Evolutionary conservation across 30 jellyfish, hydroid and myxozoan genomes (phyloP).

Genomic region (Chrysaora quinquecirrha): DNA sequence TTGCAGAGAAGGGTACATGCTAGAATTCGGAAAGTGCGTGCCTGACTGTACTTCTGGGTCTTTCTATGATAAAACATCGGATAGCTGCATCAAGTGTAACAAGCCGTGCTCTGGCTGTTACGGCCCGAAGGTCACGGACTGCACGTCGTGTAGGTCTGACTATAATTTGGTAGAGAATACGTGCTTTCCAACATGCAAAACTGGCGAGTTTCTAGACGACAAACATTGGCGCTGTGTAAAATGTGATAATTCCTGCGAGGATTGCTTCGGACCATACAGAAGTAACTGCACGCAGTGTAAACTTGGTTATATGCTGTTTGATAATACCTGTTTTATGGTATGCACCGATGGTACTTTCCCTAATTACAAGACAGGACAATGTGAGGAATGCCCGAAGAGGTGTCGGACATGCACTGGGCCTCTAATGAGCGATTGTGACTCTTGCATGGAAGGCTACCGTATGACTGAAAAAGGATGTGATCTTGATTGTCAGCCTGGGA

Average conservation of each 20-base stretch:
- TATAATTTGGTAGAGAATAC: conserved; percentile 36
- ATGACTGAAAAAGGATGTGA: conserved; percentile 46
- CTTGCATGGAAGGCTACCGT: conserved; percentile 47
- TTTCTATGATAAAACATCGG: conserved; percentile 48
- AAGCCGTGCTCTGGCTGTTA: conserved; percentile 71
- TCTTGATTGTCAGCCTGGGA: conserved; percentile 51
- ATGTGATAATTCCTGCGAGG: conserved; percentile 86
- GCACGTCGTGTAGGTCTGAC: conserved; percentile 72
- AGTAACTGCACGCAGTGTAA: conserved; percentile 85
- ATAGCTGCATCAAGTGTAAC: conserved; percentile 68
- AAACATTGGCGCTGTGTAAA: conserved; percentile 58
- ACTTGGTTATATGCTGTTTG: conserved; percentile 55
- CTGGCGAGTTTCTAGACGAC: conserved; percentile 36
- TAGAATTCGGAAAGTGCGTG: conserved; percentile 20
- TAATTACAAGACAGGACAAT: conserved; percentile 61
- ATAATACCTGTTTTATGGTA: conserved; percentile 60
- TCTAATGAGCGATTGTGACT: conserved; percentile 28
- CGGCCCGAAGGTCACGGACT: conserved; percentile 64
- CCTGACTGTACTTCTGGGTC: conserved; percentile 39
- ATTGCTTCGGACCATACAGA: conserved; percentile 80
- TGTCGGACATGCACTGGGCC: conserved; percentile 83
- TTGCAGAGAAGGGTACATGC: conserved; percentile 51
- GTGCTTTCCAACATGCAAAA: conserved; percentile 61
- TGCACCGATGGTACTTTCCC: conserved; percentile 62
- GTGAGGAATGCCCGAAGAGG: conserved; percentile 68